phyloP scores from a whole-genome alignment of 2,888 invertebrate genomes.

The Bhutanitis thaidina region DNA sequence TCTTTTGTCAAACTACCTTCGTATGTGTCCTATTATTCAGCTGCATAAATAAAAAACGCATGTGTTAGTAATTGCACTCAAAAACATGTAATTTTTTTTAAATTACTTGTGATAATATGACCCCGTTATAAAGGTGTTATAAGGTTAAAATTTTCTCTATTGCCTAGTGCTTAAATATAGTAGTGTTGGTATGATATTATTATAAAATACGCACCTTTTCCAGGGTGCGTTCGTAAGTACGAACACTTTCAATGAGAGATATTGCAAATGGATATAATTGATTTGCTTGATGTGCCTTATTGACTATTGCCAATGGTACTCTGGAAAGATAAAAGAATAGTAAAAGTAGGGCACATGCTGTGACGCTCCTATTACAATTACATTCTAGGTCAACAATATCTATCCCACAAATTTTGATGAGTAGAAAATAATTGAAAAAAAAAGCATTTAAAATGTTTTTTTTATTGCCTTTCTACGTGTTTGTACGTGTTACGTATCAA shows the following conservation, averaged over 20 bases:
- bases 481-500: too few relatives aligned
- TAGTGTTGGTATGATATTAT: conserved; percentile 27
- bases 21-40: conserved; percentile 81
- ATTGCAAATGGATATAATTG: conserved; percentile 99
- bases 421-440: too few relatives aligned
- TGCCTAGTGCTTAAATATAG: conserved; percentile 42
- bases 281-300: conserved; percentile 99
- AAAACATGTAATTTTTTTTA: conserved; percentile 15
- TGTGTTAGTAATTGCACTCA: conserved; percentile 63
- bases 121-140: conserved; percentile 18
- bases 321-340: conserved; percentile 64
- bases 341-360: too few relatives aligned
- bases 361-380: too few relatives aligned
- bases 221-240: conserved; percentile 97
- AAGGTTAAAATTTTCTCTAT: conserved; percentile 28
- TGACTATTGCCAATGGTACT: conserved; percentile 98
- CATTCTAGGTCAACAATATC: too few relatives aligned
- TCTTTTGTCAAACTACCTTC: conserved; percentile 66
- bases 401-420: too few relatives aligned
- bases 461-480: too few relatives aligned
- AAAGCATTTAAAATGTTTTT: too few relatives aligned
- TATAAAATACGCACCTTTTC: conserved; percentile 88
- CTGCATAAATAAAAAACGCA: conserved; percentile 76
- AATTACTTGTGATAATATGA: too few relatives aligned
- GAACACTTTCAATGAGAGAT: conserved; percentile 97